Evolutionary conservation across 1,140 invertebrate species (phyloP).

Genomic region (Scylla paramamosain): DNA sequence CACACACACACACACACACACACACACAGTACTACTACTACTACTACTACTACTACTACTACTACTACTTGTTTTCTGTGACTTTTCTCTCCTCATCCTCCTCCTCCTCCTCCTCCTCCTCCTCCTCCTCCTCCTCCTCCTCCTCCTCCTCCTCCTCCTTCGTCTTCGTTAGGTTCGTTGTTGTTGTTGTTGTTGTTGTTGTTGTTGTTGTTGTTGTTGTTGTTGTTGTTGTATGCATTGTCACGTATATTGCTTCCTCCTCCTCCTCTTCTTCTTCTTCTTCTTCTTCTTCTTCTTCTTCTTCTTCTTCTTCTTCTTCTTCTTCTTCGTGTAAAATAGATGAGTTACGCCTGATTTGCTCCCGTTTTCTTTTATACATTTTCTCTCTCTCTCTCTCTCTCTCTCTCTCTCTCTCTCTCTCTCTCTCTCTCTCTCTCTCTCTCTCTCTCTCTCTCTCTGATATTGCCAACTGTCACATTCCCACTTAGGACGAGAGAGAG

Average conservation of each 20-base stretch:
- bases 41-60: no score
- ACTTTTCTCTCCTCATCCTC: not conserved
- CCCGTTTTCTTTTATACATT: not conserved
- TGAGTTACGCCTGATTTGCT: no score
- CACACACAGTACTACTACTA: not conserved
- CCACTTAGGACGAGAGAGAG: no score
- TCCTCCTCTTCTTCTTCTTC: no score
- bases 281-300: no score
- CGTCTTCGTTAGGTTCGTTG: no score
- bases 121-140: not conserved
- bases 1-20: not conserved
- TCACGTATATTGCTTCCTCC: no score
- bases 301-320: no score
- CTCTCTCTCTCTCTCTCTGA: not conserved
- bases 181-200: not conserved
- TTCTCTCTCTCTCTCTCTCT: constrained; percentile 42
- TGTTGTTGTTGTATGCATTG: no score
- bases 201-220: no score
- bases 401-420: constrained; percentile 58
- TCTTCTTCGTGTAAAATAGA: not conserved
- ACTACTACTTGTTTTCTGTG: no score
- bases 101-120: not conserved
- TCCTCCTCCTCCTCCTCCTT: not conserved
- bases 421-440: not conserved
- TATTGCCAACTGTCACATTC: no score